Conservation (phyloP, 2,888 invertebrate species). For the Deroplatys truncata region DNA sequence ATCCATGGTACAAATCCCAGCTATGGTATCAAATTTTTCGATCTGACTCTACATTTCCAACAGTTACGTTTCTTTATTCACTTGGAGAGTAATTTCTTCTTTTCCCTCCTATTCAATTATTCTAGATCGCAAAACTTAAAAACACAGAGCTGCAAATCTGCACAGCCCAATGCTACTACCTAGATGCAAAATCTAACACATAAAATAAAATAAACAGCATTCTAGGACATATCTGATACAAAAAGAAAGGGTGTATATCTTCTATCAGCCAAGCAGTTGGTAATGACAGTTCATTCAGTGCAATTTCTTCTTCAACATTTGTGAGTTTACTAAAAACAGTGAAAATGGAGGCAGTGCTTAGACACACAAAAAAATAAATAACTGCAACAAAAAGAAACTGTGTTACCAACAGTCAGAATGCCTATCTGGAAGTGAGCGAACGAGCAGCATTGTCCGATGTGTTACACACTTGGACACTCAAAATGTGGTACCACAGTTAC, state of each 20-base stretch:
- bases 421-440: background rate
- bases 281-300: constrained; percentile 12
- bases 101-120: no score
- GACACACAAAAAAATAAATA: background rate
- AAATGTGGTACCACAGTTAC: background rate
- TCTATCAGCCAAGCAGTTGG: constrained; percentile 8
- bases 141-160: no score
- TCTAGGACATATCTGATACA: background rate
- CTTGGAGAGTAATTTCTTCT: no score
- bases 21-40: no score
- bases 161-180: background rate
- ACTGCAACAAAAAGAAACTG: constrained; percentile 8
- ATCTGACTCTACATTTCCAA: no score
- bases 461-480: background rate
- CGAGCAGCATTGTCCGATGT: background rate
- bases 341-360: constrained; percentile 7
- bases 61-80: no score
- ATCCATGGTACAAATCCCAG: no score
- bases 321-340: background rate
- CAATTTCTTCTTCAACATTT: constrained; percentile 1
- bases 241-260: background rate
- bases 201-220: background rate
- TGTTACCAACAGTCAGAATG: background rate
- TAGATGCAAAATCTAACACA: constrained; percentile 9
- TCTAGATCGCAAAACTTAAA: no score